These are phyloP conservation scores for Diadegma fenestrale DNA, from an alignment of 2,888 invertebrate species.

Conservation along the genomic window DNA sequence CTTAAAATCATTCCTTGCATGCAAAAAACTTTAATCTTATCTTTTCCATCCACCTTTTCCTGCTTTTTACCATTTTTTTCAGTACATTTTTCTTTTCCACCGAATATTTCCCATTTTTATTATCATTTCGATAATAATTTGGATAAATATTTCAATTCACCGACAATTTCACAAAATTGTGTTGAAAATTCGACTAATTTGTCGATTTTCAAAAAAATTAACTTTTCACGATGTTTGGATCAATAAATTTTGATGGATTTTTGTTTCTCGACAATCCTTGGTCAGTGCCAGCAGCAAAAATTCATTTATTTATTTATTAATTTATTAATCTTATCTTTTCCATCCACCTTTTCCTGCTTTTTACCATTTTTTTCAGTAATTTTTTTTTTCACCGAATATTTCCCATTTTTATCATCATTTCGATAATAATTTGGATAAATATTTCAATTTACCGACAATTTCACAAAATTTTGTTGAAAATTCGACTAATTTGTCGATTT, in stretches of 20 bases:
- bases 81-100: neutral
- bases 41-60: slow-evolving; percentile 26
- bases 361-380: slow-evolving; percentile 1
- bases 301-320: too few relatives aligned
- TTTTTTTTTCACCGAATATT: neutral
- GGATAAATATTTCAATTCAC: too few relatives aligned
- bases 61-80: neutral
- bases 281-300: too few relatives aligned
- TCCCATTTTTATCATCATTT: neutral
- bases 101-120: neutral
- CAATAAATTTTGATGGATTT: too few relatives aligned
- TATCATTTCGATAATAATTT: neutral
- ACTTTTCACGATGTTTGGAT: too few relatives aligned
- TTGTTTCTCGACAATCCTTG: too few relatives aligned
- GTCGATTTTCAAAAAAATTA: neutral
- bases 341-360: neutral
- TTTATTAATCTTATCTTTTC: slow-evolving; percentile 45
- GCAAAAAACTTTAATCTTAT: slow-evolving; percentile 42
- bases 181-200: neutral
- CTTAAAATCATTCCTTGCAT: slow-evolving; percentile 27
- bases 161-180: neutral
- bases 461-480: neutral
- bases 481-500: neutral
- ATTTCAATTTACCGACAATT: neutral
- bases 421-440: too few relatives aligned